Evolutionary conservation across 2,888 invertebrate species (phyloP).

Genomic region (Kuschelorhynchus macadamiae): DNA sequence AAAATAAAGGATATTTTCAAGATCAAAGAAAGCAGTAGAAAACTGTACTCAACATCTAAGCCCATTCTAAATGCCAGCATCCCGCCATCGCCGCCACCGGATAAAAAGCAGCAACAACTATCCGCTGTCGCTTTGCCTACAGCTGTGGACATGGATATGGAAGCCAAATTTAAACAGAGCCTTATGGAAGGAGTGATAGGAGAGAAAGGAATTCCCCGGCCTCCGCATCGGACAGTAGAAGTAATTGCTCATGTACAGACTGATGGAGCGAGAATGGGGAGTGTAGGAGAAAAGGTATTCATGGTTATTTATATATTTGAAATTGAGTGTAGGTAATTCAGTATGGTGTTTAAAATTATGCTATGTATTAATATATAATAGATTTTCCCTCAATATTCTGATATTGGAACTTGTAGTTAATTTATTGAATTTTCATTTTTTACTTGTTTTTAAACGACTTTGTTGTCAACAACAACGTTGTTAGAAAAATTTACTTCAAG

Average conservation of each 20-base stretch:
- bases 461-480: too few species aligned
- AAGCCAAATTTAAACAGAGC: slow-evolving; percentile 74
- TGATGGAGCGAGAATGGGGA: slow-evolving; percentile 47
- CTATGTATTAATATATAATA: too few species aligned
- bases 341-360: too few species aligned
- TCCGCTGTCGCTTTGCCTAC: slow-evolving; percentile 66
- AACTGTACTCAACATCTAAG: slow-evolving; percentile 36
- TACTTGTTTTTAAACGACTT: too few species aligned
- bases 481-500: too few species aligned
- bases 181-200: slow-evolving; percentile 68
- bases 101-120: slow-evolving; percentile 33
- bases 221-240: slow-evolving; percentile 63
- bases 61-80: slow-evolving; percentile 8
- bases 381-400: too few species aligned
- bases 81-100: slow-evolving; percentile 25
- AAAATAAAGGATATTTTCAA: slow-evolving; percentile 66
- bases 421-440: too few species aligned
- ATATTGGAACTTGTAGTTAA: too few species aligned
- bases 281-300: slow-evolving; percentile 55
- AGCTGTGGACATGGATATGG: slow-evolving; percentile 69
- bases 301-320: neutral
- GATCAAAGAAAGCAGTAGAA: slow-evolving; percentile 57
- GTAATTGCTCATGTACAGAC: slow-evolving; percentile 53
- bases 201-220: slow-evolving; percentile 60
- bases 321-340: neutral